Percentiles rank a stretch among this genome's conserved stretches.
These are phyloP conservation scores for Microtus richardsoni DNA, from an alignment of 2,113 vertebrate genomes.

Conservation along the genomic window DNA sequence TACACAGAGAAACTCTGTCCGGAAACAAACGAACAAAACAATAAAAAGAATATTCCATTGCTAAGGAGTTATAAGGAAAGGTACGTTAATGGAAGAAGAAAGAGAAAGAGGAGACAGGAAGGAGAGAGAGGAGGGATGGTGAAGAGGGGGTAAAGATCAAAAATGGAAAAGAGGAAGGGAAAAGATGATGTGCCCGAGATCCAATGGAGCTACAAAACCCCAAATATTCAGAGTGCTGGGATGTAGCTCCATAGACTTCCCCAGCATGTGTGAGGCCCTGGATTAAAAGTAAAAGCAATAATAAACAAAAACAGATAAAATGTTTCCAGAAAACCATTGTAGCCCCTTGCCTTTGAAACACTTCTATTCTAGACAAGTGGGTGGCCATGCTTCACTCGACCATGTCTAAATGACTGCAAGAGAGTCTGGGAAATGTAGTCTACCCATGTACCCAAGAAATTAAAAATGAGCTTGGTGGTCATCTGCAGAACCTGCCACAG, in stretches of 20 bases:
- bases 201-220: background rate
- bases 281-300: background rate
- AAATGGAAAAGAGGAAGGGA: background rate
- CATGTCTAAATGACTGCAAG: background rate
- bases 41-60: background rate
- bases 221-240: background rate
- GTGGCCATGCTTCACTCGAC: background rate
- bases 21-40: background rate
- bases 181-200: background rate
- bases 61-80: background rate
- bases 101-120: background rate
- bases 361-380: background rate
- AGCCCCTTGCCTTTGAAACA: background rate
- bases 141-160: background rate
- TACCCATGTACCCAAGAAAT: background rate
- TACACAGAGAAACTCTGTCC: background rate
- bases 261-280: background rate
- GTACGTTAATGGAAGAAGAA: too few relatives aligned
- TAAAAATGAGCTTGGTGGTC: background rate
- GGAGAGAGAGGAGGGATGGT: background rate
- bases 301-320: background rate
- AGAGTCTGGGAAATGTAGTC: conserved; percentile 41
- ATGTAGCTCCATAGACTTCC: too few relatives aligned
- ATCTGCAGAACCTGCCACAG: background rate
- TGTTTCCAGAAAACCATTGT: background rate